These are phyloP conservation scores for Orbicella faveolata DNA, from an alignment of 64 coral and sea anemone genomes.

Conservation along the genomic window DNA sequence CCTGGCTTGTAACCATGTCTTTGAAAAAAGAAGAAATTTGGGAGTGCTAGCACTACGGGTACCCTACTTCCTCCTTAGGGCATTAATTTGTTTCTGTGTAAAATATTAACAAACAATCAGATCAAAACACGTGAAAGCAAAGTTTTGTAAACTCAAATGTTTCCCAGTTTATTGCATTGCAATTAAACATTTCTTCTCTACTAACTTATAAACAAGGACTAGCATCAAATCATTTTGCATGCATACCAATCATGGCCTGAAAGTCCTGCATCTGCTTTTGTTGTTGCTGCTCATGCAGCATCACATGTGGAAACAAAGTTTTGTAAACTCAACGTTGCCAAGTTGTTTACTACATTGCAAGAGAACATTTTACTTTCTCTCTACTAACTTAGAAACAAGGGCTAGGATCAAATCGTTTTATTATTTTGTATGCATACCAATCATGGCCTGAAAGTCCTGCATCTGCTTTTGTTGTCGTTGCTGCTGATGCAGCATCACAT, in stretches of 20 bases:
- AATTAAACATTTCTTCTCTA: conserved; percentile 27
- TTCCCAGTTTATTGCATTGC: conserved; percentile 5
- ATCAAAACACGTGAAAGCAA: conserved; percentile 15
- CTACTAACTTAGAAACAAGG: too few relatives aligned
- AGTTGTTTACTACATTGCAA: too few relatives aligned
- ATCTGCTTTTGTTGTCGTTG: conserved; percentile 71
- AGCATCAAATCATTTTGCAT: conserved; percentile 59
- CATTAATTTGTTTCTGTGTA: not conserved
- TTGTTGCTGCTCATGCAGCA: conserved; percentile 60
- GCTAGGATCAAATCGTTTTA: too few relatives aligned
- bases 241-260: conserved; percentile 47
- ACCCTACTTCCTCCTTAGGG: too few relatives aligned
- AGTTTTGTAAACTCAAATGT: conserved; percentile 7
- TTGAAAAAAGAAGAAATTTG: too few relatives aligned
- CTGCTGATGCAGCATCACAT: too few relatives aligned
- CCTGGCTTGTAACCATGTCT: too few relatives aligned
- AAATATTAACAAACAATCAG: conserved; percentile 4
- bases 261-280: conserved; percentile 59
- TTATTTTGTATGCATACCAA: too few relatives aligned
- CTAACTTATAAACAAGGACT: conserved; percentile 43
- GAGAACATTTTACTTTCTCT: too few relatives aligned
- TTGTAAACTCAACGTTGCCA: too few relatives aligned
- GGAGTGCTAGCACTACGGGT: too few relatives aligned
- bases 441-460: too few relatives aligned
- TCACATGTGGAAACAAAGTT: not conserved